These are phyloP conservation scores for Irena cyanogastra DNA, from an alignment of 2,113 vertebrate species.

Conservation along the genomic window DNA sequence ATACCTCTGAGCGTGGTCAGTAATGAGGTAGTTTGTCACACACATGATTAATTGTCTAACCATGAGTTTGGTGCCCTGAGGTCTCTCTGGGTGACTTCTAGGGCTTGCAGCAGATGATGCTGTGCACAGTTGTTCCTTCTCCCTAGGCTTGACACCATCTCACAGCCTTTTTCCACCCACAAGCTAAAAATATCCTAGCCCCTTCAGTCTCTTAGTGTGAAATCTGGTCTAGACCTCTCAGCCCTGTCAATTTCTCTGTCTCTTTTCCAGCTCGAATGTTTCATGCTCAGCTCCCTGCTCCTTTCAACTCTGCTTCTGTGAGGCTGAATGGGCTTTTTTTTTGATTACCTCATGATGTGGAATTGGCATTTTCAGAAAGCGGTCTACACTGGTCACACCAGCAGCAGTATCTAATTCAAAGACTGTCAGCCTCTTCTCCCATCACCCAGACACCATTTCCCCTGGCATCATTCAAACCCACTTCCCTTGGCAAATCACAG, in stretches of 20 bases:
- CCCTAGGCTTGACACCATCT: fast-evolving
- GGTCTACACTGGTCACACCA: fast-evolving
- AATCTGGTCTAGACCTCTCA: not conserved
- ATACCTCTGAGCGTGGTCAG: not conserved
- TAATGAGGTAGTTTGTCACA: not conserved
- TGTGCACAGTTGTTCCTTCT: not conserved
- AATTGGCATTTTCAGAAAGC: not conserved
- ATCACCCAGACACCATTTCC: not conserved
- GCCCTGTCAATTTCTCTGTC: not conserved
- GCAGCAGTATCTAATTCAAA: not conserved
- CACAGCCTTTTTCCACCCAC: not conserved
- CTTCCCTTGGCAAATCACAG: not conserved
- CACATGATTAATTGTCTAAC: not conserved
- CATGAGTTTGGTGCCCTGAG: not conserved
- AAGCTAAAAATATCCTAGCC: not conserved
- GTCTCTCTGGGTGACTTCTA: not conserved
- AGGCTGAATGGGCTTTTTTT: not conserved
- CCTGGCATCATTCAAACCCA: not conserved
- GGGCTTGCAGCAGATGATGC: not conserved
- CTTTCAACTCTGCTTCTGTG: not conserved
- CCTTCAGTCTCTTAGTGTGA: not conserved
- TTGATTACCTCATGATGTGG: fast-evolving
- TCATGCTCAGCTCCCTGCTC: not conserved
- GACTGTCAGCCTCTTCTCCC: not conserved
- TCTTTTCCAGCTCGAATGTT: not conserved